These are phyloP conservation scores for Macaca fascicularis DNA, from an alignment of 2,113 vertebrate genomes.

Conservation along the genomic window DNA sequence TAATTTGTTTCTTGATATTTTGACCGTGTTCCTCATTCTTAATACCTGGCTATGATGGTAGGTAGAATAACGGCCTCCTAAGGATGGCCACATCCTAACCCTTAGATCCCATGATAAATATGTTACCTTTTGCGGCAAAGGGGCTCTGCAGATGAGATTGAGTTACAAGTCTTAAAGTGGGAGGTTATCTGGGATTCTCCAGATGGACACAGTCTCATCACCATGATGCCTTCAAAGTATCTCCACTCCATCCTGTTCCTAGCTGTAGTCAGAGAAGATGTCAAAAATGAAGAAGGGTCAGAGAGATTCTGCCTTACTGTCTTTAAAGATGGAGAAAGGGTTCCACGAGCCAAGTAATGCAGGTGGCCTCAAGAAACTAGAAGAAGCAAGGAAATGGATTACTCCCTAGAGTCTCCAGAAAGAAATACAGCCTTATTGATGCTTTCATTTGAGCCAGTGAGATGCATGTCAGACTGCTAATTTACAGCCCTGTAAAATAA, in stretches of 20 bases:
- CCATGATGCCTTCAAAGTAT: neutral
- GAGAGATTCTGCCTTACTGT: neutral
- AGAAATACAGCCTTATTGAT: neutral
- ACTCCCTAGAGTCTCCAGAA: neutral
- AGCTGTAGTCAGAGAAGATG: neutral
- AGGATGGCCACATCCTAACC: neutral
- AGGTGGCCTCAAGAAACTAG: neutral
- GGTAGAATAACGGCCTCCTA: neutral
- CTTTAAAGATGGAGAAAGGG: neutral
- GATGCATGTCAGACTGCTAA: neutral
- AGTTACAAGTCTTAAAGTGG: neutral
- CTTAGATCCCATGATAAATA: neutral
- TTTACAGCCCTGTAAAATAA: neutral
- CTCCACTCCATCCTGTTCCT: neutral
- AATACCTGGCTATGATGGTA: neutral
- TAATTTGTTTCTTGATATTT: neutral
- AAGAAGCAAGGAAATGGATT: neutral
- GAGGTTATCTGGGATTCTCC: neutral
- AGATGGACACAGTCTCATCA: neutral
- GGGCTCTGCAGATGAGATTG: neutral
- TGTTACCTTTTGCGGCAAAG: neutral
- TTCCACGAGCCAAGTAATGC: neutral
- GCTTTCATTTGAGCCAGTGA: neutral
- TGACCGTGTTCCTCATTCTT: neutral
- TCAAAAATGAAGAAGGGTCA: neutral